Evolutionary conservation across 2,888 invertebrate genomes (phyloP).

Genomic region (Copidosoma aretas): DNA sequence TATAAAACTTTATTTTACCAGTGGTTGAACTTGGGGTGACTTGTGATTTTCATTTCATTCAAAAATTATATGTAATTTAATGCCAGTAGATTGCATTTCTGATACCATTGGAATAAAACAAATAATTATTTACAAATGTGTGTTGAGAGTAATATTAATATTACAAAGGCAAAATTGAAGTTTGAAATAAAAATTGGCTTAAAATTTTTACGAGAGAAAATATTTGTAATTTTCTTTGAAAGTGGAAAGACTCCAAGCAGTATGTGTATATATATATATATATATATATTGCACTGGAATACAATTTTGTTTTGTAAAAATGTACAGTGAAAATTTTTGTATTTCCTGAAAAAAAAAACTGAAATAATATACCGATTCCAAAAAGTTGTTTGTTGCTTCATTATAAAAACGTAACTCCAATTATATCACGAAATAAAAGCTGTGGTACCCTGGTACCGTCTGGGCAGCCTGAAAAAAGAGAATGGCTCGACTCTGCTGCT

Average conservation of each 20-base stretch:
- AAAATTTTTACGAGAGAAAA: background rate
- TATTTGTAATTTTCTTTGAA: conserved; percentile 9
- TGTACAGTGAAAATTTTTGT: conserved; percentile 29
- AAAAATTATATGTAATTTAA: background rate
- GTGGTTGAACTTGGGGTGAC: background rate
- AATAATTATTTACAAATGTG: conserved; percentile 8
- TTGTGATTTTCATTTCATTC: background rate
- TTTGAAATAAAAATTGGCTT: no score
- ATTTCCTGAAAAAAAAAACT: conserved; percentile 14
- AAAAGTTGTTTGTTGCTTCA: conserved; percentile 2
- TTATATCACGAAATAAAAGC: no score
- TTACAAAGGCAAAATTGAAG: conserved; percentile 21
- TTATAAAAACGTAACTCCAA: background rate
- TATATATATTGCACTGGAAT: conserved; percentile 11
- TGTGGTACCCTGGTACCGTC: no score
- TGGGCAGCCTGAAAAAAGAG: no score
- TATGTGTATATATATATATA: no score
- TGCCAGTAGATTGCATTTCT: conserved; percentile 5
- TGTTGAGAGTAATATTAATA: conserved; percentile 27
- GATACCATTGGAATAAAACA: conserved; percentile 5
- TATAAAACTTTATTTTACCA: conserved; percentile 10
- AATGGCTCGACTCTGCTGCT: no score
- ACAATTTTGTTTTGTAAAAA: conserved; percentile 37
- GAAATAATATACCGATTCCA: conserved; percentile 3
- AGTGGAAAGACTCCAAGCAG: no score